Evolutionary conservation across 2,797 vertebrate species (phyloP), one percentile per base, ranked within the genome.

Genomic region (Philypnodon macrostomus): DNA sequence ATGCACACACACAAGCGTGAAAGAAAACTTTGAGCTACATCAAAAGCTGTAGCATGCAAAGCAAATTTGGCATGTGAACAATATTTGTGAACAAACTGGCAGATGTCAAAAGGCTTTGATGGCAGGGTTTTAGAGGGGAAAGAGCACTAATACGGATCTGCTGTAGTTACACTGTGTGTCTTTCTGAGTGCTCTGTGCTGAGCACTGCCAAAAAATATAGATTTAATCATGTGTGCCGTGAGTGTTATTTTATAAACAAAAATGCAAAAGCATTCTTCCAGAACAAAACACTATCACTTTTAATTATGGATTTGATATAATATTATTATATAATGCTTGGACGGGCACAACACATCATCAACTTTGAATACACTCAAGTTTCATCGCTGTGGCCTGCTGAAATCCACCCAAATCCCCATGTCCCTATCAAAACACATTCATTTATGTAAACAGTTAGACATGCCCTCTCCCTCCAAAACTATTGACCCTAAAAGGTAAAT

Each of bases 61-160:
- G 61, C 57, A 77, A 63, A 80, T 62, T 71, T 87, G 86, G 83
- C 85, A 80, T 77, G 67, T 67, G 69, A 73, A 84, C 85, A 83
- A 82, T 71, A 81, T 87, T 85, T 82, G 69, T 26, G 73, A 83
- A 83, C 75, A 80, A 77, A 86, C 80, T 83, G 84, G 79, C 86
- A 88, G 80, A 89, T 88, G 83, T 88, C 83, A 84, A 80, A 77
- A 85, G 82, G 86, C 85, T 89, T 86, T 85, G 84, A 81, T 40
- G 70, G 67, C 59, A 60, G 78, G 84, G 70, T 82, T 90, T 88
- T 73, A 82, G 62, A 49, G 53, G 36, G 38, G n/a, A 39, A 67
- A 72, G 74, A 65, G 42, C 70, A 63, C 69, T 84, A 82, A 87
- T 87, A 82, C 69, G 63, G 80, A 82, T 84, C 64, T 84, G 73